phyloP scores from a whole-genome alignment of 2,888 invertebrate species.

The Calliopum simillimum region DNA sequence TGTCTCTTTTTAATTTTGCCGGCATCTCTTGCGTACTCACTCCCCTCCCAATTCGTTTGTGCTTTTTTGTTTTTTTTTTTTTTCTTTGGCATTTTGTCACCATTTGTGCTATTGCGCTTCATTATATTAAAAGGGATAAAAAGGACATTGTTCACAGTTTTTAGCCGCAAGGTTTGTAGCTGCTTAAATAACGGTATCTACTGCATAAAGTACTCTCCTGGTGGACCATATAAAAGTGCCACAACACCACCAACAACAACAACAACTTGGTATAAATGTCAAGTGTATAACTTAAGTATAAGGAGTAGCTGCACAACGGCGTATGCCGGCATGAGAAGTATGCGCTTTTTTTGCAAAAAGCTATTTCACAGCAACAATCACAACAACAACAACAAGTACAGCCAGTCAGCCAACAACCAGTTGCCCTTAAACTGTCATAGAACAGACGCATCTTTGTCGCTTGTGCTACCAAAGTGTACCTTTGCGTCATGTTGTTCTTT shows the following conservation, averaged over 20 bases:
- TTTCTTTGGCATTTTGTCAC: conserved; percentile 12
- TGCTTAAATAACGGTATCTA: conserved; percentile 8
- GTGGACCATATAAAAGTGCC: conserved; percentile 11
- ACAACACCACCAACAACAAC: conserved; percentile 3
- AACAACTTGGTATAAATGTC: conserved; percentile 20
- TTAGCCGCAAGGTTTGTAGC: conserved; percentile 29
- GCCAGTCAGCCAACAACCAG: conserved; percentile 22
- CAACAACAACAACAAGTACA: background rate
- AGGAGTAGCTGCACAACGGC: background rate
- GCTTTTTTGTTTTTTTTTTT: background rate
- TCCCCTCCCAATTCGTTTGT: background rate
- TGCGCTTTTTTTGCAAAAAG: too few relatives aligned
- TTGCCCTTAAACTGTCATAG: conserved; percentile 20
- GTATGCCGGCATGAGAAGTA: background rate
- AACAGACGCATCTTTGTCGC: background rate
- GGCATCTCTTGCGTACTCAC: too few relatives aligned
- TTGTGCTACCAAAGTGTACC: conserved; percentile 8
- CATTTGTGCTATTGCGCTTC: conserved; percentile 9
- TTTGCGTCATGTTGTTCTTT: conserved; percentile 12
- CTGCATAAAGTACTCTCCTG: conserved; percentile 21
- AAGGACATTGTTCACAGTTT: conserved; percentile 26
- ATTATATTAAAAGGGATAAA: conserved; percentile 21
- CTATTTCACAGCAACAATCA: background rate
- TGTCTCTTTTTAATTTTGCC: background rate
- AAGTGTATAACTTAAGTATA: conserved; percentile 10